phyloP scores from a whole-genome alignment of 2,888 invertebrate species.

The Microplitis deprimator region DNA sequence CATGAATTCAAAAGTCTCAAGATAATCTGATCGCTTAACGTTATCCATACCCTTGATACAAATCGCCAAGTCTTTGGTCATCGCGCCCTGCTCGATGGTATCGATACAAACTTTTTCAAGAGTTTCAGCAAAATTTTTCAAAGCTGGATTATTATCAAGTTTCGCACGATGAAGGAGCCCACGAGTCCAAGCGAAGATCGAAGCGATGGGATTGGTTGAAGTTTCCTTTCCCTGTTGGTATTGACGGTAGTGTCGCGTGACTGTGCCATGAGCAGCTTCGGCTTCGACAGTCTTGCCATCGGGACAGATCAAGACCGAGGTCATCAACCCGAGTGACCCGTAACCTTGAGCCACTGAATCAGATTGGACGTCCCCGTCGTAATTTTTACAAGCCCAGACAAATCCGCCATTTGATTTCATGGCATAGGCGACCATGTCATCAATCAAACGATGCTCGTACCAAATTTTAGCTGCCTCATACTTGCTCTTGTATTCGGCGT shows the following conservation, averaged over 20 bases:
- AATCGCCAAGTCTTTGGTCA: slow-evolving; percentile 99
- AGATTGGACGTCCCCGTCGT: slow-evolving; percentile 99
- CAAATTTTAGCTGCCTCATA: slow-evolving; percentile 91
- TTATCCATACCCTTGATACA: slow-evolving; percentile 95
- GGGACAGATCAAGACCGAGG: slow-evolving; percentile 95
- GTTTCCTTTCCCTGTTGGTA: slow-evolving; percentile 97
- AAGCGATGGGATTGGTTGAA: slow-evolving; percentile 98
- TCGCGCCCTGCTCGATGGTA: slow-evolving; percentile 93
- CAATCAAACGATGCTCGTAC: slow-evolving; percentile 98
- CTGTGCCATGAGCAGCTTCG: slow-evolving; percentile 98
- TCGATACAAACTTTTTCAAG: slow-evolving; percentile 93
- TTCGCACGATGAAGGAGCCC: slow-evolving; percentile 95
- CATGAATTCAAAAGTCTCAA: slow-evolving; percentile 98
- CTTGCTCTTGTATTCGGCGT: slow-evolving; percentile 86
- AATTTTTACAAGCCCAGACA: slow-evolving; percentile 99
- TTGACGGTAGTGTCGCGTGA: slow-evolving; percentile 90
- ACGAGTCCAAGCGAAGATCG: slow-evolving; percentile 98
- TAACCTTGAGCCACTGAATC: slow-evolving; percentile 98
- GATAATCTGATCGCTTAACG: slow-evolving; percentile 85
- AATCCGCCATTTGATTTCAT: slow-evolving; percentile 99
- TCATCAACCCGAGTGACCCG: slow-evolving; percentile 98
- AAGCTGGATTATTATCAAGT: slow-evolving; percentile 85
- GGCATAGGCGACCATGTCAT: slow-evolving; percentile 98
- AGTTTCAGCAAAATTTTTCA: slow-evolving; percentile 86
- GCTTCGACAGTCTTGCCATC: slow-evolving; percentile 98